Percentiles rank a stretch among this genome's conserved stretches.
phyloP scores from a whole-genome alignment of 2,113 vertebrate species.

The Gavia stellata region DNA sequence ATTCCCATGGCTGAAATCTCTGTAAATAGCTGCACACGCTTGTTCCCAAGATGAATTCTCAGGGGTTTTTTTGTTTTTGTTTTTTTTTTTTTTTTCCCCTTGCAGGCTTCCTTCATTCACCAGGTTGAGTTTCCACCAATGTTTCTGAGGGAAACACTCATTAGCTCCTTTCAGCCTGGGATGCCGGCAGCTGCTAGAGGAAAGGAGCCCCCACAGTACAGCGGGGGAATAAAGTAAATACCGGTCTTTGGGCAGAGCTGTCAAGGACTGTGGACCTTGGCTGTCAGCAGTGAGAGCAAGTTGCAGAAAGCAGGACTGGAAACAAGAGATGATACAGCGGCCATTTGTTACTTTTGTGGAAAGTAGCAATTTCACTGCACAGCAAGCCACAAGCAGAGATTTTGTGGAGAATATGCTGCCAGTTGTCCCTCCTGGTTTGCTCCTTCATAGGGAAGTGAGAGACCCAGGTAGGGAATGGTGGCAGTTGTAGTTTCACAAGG shows the following conservation, averaged over 20 bases:
- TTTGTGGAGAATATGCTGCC: background rate
- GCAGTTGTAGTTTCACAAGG: background rate
- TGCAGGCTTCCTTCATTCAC: background rate
- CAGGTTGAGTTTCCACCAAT: background rate
- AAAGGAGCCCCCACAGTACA: background rate
- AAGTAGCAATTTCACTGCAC: background rate
- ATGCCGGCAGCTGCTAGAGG: background rate
- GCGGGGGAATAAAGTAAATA: background rate
- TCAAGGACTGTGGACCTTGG: background rate
- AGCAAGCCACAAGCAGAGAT: background rate
- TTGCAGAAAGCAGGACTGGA: background rate
- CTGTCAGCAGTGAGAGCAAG: background rate
- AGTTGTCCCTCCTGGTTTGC: background rate
- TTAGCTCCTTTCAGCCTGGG: background rate
- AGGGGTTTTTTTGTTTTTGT: background rate
- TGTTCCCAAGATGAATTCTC: background rate
- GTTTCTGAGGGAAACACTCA: background rate
- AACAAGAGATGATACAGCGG: background rate
- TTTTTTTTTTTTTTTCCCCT: fast-evolving
- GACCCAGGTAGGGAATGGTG: background rate
- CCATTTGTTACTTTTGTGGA: background rate
- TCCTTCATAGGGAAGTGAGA: background rate
- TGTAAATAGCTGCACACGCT: background rate
- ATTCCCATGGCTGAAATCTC: background rate
- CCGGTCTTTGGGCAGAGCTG: background rate